Conservation (phyloP, 2,888 invertebrate genomes). For the Antheraea assamensis region DNA sequence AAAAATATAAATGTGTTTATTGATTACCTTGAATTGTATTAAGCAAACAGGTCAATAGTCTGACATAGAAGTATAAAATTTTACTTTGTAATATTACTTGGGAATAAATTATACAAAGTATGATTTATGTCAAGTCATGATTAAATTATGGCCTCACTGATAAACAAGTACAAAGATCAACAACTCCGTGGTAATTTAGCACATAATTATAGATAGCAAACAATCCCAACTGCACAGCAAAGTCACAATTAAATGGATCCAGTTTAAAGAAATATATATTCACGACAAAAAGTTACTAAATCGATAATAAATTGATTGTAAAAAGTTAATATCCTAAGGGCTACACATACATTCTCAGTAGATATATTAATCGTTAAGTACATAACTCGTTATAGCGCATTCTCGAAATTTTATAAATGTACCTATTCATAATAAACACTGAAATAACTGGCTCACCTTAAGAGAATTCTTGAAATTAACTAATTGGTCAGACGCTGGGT, state of each 20-base stretch:
- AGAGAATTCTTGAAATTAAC: slow-evolving; percentile 81
- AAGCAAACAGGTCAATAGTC: not conserved
- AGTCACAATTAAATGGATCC: not conserved
- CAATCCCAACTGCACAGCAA: slow-evolving; percentile 28
- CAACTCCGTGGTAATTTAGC: not conserved
- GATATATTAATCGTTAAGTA: not conserved
- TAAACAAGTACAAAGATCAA: slow-evolving; percentile 36
- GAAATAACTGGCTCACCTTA: slow-evolving; percentile 72
- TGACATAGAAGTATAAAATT: not conserved
- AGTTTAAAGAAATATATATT: not conserved
- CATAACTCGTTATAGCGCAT: not conserved
- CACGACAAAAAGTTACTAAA: no score
- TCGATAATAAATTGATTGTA: not conserved
- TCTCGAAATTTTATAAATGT: slow-evolving; percentile 11
- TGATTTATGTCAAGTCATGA: not conserved
- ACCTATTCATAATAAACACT: not conserved
- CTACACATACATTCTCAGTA: not conserved
- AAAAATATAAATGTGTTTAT: not conserved
- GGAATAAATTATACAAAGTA: not conserved
- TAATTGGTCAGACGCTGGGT: slow-evolving; percentile 85
- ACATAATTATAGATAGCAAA: slow-evolving; percentile 24
- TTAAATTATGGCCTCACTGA: slow-evolving; percentile 11
- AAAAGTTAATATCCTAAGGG: not conserved
- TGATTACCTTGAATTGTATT: not conserved
- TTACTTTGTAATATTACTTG: not conserved